phyloP scores from a whole-genome alignment of 2,888 invertebrate genomes.

The Diarsia dahlii region DNA sequence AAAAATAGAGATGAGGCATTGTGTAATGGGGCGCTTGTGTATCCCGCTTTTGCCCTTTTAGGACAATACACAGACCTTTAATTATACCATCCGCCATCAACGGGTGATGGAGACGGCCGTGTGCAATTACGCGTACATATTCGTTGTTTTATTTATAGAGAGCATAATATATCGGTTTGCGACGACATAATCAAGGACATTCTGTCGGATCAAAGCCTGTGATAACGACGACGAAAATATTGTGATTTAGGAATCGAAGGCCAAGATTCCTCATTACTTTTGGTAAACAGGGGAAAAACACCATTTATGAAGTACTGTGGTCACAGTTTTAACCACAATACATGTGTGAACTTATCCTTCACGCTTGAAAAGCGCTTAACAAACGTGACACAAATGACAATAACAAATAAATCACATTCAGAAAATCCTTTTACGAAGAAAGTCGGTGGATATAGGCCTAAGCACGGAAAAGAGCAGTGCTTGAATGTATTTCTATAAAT shows the following conservation, averaged over 20 bases:
- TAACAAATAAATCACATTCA: conserved; percentile 9
- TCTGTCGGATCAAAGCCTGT: not conserved
- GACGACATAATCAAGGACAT: not conserved
- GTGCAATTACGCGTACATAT: conserved; percentile 43
- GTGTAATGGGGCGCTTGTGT: conserved; percentile 20
- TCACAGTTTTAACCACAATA: not conserved
- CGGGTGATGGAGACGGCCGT: conserved; percentile 40
- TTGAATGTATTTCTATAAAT: conserved; percentile 10
- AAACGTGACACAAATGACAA: conserved; percentile 15
- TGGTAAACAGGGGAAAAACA: conserved; percentile 7
- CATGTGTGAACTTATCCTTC: not conserved
- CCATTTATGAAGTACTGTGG: not conserved
- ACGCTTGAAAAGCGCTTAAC: not conserved
- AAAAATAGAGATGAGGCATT: conserved; percentile 43
- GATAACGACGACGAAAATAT: not conserved
- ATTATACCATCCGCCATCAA: conserved; percentile 62
- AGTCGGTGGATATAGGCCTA: not conserved
- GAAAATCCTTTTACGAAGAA: conserved; percentile 8
- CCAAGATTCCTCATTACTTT: not conserved
- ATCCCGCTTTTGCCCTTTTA: conserved; percentile 46
- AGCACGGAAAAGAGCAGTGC: not conserved
- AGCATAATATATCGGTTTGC: conserved; percentile 7
- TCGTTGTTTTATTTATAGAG: conserved; percentile 42
- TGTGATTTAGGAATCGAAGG: not conserved
- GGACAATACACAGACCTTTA: conserved; percentile 60